These are phyloP conservation scores for Cremastinae sp. DNA, from an alignment of 2,888 invertebrate species.

Conservation along the genomic window DNA sequence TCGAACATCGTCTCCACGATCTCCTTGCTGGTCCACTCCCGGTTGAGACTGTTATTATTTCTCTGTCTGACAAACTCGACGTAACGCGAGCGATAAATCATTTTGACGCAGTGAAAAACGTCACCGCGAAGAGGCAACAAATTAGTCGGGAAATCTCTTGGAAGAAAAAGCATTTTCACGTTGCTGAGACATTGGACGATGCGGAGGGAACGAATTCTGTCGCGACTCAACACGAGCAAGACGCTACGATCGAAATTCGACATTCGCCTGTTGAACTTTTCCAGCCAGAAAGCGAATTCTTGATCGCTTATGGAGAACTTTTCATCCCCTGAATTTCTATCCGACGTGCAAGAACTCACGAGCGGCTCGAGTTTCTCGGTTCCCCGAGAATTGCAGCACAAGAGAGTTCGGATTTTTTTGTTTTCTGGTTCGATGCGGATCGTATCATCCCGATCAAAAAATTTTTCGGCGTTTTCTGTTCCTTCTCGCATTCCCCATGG, in stretches of 20 bases:
- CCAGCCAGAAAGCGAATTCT: slow-evolving; percentile 68
- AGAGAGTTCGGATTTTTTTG: slow-evolving; percentile 63
- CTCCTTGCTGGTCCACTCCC: slow-evolving; percentile 65
- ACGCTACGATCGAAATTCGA: slow-evolving; percentile 64
- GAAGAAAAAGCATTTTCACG: slow-evolving; percentile 69
- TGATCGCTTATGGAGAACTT: slow-evolving; percentile 65
- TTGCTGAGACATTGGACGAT: slow-evolving; percentile 63
- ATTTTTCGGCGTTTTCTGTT: not conserved
- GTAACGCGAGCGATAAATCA: slow-evolving; percentile 68
- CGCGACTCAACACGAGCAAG: slow-evolving; percentile 67
- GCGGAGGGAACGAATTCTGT: slow-evolving; percentile 62
- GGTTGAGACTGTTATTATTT: slow-evolving; percentile 8
- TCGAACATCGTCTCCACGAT: slow-evolving; percentile 64
- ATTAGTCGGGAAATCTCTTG: slow-evolving; percentile 67
- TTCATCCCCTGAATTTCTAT: slow-evolving; percentile 60
- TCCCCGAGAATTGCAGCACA: slow-evolving; percentile 72
- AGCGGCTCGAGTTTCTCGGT: slow-evolving; percentile 70
- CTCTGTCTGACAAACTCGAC: slow-evolving; percentile 61
- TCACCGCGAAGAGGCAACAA: slow-evolving; percentile 69
- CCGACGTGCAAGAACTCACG: slow-evolving; percentile 51
- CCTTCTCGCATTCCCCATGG: slow-evolving; percentile 49
- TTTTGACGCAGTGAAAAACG: slow-evolving; percentile 71
- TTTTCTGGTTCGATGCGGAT: slow-evolving; percentile 2
- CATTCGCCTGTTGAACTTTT: slow-evolving; percentile 66
- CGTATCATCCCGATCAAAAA: not conserved